Evolutionary conservation across 2,113 vertebrate genomes (phyloP).

Genomic region (Nanorana parkeri): DNA sequence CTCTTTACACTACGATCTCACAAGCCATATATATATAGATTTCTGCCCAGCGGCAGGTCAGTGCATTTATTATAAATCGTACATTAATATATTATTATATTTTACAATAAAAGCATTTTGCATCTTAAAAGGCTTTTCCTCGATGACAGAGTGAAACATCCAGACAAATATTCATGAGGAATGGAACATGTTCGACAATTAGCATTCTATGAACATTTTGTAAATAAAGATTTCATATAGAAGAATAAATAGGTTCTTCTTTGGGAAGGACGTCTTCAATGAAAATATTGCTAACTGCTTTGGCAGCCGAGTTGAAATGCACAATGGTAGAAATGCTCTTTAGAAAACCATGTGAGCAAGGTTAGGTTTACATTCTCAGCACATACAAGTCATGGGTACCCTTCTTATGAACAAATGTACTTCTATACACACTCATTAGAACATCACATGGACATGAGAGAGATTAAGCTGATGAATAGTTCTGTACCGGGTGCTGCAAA

Average conservation of each 20-base stretch:
- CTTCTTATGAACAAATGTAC: background rate
- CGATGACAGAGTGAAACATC: background rate
- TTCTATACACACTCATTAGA: constrained; percentile 1
- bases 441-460: background rate
- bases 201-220: background rate
- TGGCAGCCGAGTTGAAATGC: background rate
- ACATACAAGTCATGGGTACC: background rate
- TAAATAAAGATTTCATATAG: constrained; percentile 3
- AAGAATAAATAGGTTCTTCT: constrained; percentile 3
- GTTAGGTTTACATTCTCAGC: background rate
- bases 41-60: background rate
- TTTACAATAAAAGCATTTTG: constrained; percentile 14
- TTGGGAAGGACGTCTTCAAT: background rate
- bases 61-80: constrained; percentile 1
- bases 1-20: background rate
- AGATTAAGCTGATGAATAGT: too few relatives aligned
- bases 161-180: background rate
- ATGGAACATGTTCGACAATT: background rate
- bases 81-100: background rate
- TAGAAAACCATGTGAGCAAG: background rate
- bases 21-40: background rate
- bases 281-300: background rate
- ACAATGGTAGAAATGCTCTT: background rate
- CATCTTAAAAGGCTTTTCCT: background rate
- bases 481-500: too few relatives aligned